A percentile compares a stretch with the other conserved stretches of the same genome.
phyloP scores from a whole-genome alignment of 2,797 vertebrate species.

The Hoplostethus atlanticus region DNA sequence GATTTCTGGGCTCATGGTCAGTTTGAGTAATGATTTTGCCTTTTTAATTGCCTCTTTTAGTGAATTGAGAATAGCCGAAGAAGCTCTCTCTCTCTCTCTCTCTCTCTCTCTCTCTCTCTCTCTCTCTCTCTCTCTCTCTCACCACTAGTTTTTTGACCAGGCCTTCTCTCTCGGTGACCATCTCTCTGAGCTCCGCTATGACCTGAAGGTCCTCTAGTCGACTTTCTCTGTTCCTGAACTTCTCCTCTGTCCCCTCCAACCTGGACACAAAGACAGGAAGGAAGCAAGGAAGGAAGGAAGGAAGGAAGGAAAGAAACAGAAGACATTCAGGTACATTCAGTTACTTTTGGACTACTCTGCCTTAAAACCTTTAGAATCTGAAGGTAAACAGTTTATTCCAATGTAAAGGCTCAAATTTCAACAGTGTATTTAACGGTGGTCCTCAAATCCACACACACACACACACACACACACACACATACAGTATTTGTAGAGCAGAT shows the following conservation, averaged over 20 bases:
- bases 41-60: too few species aligned
- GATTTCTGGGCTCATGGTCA: too few species aligned
- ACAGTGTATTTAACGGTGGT: too few species aligned
- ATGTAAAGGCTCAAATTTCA: too few species aligned
- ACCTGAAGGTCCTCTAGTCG: conserved; percentile 94
- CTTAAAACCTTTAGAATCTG: not conserved
- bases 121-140: conserved; percentile 68
- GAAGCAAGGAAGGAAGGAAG: rapidly evolving
- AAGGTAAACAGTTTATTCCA: not conserved
- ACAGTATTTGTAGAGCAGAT: conserved; percentile 90
- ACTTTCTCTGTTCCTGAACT: conserved; percentile 94
- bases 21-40: too few species aligned
- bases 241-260: conserved; percentile 97
- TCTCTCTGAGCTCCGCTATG: conserved; percentile 95
- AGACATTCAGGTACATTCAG: not conserved
- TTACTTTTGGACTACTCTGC: not conserved
- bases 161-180: conserved; percentile 94
- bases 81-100: too few species aligned
- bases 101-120: not conserved
- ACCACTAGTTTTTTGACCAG: conserved; percentile 99
- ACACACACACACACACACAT: conserved; percentile 38
- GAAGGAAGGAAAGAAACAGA: not conserved
- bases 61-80: too few species aligned
- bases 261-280: conserved; percentile 68
- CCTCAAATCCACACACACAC: not conserved